Evolutionary conservation across 2,113 vertebrate species (phyloP), one percentile per base, ranked within the genome.

Genomic region (Epinephelus moara): DNA sequence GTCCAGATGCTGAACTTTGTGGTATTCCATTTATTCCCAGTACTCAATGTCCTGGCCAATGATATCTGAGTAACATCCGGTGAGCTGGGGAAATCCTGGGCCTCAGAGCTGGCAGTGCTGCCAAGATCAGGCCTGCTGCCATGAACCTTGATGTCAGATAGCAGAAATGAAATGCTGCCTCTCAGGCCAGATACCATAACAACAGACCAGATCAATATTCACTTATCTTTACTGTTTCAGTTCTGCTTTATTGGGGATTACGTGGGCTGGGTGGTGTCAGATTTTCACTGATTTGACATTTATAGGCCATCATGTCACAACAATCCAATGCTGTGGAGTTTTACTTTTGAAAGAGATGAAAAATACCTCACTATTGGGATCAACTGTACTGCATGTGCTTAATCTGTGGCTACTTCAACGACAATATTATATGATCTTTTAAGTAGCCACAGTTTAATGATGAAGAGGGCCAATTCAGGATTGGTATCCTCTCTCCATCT

Each of bases 1-100:
- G 56, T 86, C 90, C 91, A 93, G 89, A 94, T 93, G 89, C 86
- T 89, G 86, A 86, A 90, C 80, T 90, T 85, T 88, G 88, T 86
- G 88, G 89, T 84, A 89, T 91, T 90, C 78, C 90, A 85, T 82
- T 85, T 93, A 83, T 88, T 91, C 85, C 85, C 85, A 91, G 94
- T 88, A 94, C 93, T 93, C 81, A 15, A 86, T 93, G 92, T 94
- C 78, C 93, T 42, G 72, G 89, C 91, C 93, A 90, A 80, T 52
- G 88, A 92, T 90, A 92, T 90, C 81, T 1, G 75, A 91, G 91
- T 85, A 90, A 86, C 89, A 89, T 94, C 92, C 91, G 70, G 86
- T 71, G 73, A 82, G 79, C 86, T 75, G 81, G 75, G 89, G 90
- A 88, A 91, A 92, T 93, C 94, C 92, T 91, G 89, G 90, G 87